Percentiles rank a stretch among this genome's conserved stretches.
phyloP scores from a whole-genome alignment of 2,797 vertebrate species.

The Anguilla anguilla region DNA sequence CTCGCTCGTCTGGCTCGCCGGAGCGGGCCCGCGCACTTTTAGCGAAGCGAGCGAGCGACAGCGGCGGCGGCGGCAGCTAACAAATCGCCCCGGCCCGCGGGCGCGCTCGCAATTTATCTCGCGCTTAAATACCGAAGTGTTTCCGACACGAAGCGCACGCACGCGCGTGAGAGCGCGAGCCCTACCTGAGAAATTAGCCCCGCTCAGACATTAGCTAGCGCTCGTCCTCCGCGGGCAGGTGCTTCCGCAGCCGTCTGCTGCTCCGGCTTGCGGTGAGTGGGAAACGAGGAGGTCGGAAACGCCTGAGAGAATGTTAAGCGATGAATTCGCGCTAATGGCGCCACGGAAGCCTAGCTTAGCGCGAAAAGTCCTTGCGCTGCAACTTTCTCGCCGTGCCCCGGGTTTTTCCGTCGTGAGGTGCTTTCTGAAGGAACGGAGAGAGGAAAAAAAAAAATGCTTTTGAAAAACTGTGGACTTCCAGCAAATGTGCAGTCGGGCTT shows the following conservation, averaged over 20 bases:
- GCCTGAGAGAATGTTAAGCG: background rate
- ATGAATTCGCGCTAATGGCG: background rate
- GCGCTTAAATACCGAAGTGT: background rate
- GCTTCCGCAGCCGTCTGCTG: background rate
- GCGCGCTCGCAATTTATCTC: background rate
- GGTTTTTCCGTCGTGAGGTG: background rate
- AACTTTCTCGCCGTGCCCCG: background rate
- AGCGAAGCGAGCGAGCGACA: background rate
- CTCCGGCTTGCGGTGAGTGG: background rate
- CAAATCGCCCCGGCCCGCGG: background rate
- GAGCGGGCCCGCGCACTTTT: background rate
- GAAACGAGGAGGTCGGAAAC: background rate
- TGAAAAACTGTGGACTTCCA: background rate
- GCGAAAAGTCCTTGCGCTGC: background rate
- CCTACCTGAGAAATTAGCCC: background rate
- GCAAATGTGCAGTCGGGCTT: background rate
- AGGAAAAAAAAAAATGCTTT: too few species aligned
- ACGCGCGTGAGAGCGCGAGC: background rate
- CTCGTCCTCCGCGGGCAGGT: background rate
- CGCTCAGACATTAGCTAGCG: background rate
- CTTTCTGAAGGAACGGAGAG: background rate
- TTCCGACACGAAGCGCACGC: background rate
- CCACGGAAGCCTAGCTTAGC: background rate
- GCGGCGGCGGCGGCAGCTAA: background rate
- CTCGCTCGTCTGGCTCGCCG: background rate